Evolutionary conservation across 1,140 invertebrate species (phyloP).

Genomic region (Drosophila tristis): DNA sequence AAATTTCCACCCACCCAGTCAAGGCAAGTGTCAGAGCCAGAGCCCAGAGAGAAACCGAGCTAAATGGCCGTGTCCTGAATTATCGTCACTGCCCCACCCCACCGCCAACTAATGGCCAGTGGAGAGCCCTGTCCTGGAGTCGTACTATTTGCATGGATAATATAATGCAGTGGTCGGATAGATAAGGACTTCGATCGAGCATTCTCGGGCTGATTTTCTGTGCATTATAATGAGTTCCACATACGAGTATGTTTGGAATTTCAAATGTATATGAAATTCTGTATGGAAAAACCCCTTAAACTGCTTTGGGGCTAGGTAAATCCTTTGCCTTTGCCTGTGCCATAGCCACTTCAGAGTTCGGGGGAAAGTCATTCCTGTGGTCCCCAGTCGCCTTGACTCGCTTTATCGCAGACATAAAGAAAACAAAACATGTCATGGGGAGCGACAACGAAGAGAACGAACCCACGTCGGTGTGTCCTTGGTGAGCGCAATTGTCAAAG

Average conservation of each 20-base stretch:
- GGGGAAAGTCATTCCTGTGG: conserved; percentile 30
- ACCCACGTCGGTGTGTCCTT: conserved; percentile 42
- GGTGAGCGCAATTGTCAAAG: conserved; percentile 67
- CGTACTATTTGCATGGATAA: conserved; percentile 12
- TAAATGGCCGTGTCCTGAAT: conserved; percentile 70
- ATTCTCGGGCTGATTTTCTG: neutral
- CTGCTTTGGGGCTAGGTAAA: conserved; percentile 34
- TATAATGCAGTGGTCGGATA: conserved; percentile 37
- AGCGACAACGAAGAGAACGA: conserved; percentile 13
- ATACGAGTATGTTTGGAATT: too few relatives aligned
- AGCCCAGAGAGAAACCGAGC: conserved; percentile 47
- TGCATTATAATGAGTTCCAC: neutral
- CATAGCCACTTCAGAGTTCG: conserved; percentile 31
- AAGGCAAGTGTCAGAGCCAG: conserved; percentile 29
- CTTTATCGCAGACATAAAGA: conserved; percentile 59
- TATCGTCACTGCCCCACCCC: conserved; percentile 36
- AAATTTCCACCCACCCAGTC: conserved; percentile 48
- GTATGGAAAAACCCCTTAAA: conserved; percentile 10
- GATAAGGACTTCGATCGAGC: neutral
- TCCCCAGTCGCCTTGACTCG: conserved; percentile 46
- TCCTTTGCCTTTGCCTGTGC: neutral
- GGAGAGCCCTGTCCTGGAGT: neutral
- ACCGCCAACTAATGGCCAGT: conserved; percentile 32
- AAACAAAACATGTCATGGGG: conserved; percentile 47
- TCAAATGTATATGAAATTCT: neutral